Percentiles rank a stretch among this genome's conserved stretches.
phyloP scores from a whole-genome alignment of 2,113 vertebrate species.

The Microtus pennsylvanicus region DNA sequence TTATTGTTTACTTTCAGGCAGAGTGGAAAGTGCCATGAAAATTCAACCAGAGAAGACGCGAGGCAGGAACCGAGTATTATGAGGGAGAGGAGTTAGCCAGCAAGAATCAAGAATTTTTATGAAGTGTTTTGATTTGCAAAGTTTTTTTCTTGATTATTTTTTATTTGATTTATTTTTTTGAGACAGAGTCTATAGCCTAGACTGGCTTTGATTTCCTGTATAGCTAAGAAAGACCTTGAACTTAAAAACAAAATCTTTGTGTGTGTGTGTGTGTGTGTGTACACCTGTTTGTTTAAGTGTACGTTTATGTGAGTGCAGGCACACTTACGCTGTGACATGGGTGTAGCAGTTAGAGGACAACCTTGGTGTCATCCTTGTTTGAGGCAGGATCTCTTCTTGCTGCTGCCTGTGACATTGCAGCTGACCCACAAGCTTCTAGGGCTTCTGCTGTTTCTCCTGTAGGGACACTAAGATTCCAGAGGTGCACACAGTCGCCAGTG shows the following conservation, averaged over 20 bases:
- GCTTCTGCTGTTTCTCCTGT: neutral
- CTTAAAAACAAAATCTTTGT: neutral
- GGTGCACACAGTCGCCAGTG: neutral
- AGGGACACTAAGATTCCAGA: neutral
- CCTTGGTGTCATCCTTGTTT: neutral
- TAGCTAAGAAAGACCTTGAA: neutral
- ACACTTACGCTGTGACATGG: neutral
- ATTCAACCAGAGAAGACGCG: neutral
- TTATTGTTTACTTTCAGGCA: neutral
- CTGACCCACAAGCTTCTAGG: neutral
- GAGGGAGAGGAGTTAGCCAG: neutral
- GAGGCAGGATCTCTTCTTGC: neutral
- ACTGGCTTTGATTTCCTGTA: neutral
- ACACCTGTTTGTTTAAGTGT: too few species aligned
- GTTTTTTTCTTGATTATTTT: neutral
- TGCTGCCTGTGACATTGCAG: neutral
- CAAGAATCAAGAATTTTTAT: constrained; percentile 6
- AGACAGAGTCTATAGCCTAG: neutral
- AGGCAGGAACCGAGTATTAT: constrained; percentile 19
- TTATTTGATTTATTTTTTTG: neutral
- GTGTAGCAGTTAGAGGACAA: neutral
- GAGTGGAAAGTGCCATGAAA: neutral
- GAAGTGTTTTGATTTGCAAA: neutral
- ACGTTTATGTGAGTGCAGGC: neutral
- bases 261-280: neutral